Evolutionary conservation across 2,888 invertebrate species (phyloP).

Genomic region (Sminthurinus aureus): DNA sequence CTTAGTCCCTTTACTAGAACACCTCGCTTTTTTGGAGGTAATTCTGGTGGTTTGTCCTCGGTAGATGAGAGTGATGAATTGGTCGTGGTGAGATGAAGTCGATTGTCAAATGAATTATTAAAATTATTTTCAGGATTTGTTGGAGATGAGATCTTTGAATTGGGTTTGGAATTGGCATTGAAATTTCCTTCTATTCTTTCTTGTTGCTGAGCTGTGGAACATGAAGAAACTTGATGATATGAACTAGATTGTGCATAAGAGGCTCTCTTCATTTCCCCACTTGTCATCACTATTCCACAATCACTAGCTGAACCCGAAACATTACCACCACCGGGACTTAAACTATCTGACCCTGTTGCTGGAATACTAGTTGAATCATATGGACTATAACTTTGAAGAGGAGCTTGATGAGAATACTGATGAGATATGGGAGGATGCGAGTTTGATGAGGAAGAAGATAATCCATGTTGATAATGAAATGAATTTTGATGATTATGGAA

Average conservation of each 20-base stretch:
- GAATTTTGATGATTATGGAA: conserved; percentile 55
- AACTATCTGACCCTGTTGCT: neutral
- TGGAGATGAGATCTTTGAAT: conserved; percentile 7
- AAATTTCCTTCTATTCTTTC: neutral
- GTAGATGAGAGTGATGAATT: neutral
- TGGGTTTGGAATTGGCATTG: neutral
- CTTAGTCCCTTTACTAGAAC: conserved; percentile 34
- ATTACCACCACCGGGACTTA: neutral
- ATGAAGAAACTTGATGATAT: conserved; percentile 54
- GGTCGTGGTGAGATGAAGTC: neutral
- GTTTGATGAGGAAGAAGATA: neutral
- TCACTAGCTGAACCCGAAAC: neutral
- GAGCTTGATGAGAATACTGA: conserved; percentile 39
- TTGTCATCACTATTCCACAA: neutral
- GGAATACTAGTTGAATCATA: neutral
- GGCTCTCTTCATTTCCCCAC: conserved; percentile 25
- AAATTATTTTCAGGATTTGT: conserved; percentile 1
- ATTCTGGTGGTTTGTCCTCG: conserved; percentile 40
- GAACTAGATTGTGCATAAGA: conserved; percentile 44
- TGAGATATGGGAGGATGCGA: conserved; percentile 40
- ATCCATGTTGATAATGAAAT: conserved; percentile 40
- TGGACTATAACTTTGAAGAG: conserved; percentile 7
- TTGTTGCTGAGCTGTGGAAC: conserved; percentile 26
- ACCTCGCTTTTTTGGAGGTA: conserved; percentile 47
- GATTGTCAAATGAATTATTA: neutral